phyloP scores from a whole-genome alignment of 1,140 invertebrate genomes.

The Reticulitermes speratus region DNA sequence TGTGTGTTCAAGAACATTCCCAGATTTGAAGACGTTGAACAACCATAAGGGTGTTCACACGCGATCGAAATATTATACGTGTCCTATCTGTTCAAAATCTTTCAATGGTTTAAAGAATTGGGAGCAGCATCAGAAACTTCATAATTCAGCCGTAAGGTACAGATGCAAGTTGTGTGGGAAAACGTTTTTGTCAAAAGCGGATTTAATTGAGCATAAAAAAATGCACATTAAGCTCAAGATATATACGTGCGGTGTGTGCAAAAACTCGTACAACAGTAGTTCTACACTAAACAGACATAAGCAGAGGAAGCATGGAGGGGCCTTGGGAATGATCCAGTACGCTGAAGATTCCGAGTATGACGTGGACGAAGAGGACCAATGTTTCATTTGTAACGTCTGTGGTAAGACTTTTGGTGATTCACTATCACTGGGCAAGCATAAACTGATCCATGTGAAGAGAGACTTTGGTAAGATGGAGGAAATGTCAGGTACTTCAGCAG shows the following conservation, averaged over 20 bases:
- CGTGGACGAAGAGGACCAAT: background rate
- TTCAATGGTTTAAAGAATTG: conserved; percentile 29
- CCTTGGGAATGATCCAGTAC: conserved; percentile 37
- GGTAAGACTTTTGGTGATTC: conserved; percentile 54
- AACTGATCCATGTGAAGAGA: conserved; percentile 42
- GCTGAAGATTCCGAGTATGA: background rate
- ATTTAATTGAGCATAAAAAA: conserved; percentile 63
- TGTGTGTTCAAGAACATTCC: conserved; percentile 23
- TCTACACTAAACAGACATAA: conserved; percentile 56
- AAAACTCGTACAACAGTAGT: conserved; percentile 60
- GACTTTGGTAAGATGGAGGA: conserved; percentile 42
- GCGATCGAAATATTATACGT: conserved; percentile 20
- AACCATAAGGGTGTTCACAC: conserved; percentile 31
- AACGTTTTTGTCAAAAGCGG: conserved; percentile 56
- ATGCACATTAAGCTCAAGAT: conserved; percentile 65
- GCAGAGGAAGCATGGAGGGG: conserved; percentile 40
- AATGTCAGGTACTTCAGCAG: conserved; percentile 37
- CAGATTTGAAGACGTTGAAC: conserved; percentile 22
- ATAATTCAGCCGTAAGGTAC: conserved; percentile 41
- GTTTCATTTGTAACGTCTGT: conserved; percentile 52
- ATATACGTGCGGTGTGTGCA: conserved; percentile 59
- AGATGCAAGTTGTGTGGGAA: conserved; percentile 62
- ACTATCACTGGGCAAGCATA: conserved; percentile 44
- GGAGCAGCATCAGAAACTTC: conserved; percentile 21
- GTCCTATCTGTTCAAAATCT: conserved; percentile 27